These are phyloP conservation scores for Eilema depressum DNA, from an alignment of 2,888 invertebrate genomes.

Conservation along the genomic window DNA sequence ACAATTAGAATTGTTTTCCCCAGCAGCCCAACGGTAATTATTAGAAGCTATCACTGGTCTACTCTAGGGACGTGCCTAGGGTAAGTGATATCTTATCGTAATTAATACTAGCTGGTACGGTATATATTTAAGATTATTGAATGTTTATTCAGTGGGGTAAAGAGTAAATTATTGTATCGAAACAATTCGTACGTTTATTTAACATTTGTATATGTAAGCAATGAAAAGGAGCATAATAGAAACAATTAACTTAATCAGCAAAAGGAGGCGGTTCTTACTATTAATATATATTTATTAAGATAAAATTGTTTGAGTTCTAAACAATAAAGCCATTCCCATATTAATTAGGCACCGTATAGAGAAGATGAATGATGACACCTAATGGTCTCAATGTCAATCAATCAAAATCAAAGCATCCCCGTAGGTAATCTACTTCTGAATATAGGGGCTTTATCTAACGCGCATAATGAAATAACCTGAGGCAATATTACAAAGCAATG, in stretches of 20 bases:
- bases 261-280: too few species aligned
- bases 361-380: constrained; percentile 25
- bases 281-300: not conserved
- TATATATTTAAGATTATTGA: not conserved
- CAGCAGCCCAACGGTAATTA: not conserved
- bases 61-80: constrained; percentile 4
- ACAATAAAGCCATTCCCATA: not conserved
- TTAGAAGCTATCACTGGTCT: not conserved
- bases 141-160: not conserved
- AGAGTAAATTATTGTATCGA: not conserved
- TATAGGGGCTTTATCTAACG: constrained; percentile 7
- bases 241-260: too few species aligned
- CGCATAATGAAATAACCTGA: constrained; percentile 7
- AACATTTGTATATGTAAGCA: not conserved
- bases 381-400: constrained; percentile 20
- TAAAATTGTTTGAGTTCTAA: not conserved
- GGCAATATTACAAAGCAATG: not conserved
- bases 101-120: not conserved
- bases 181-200: not conserved
- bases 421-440: constrained; percentile 25
- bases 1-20: constrained; percentile 1
- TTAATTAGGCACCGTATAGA: constrained; percentile 2
- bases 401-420: constrained; percentile 24
- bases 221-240: too few species aligned
- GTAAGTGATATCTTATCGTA: not conserved